phyloP scores from a whole-genome alignment of 2,113 vertebrate genomes.

The Trematocara macrostoma region DNA sequence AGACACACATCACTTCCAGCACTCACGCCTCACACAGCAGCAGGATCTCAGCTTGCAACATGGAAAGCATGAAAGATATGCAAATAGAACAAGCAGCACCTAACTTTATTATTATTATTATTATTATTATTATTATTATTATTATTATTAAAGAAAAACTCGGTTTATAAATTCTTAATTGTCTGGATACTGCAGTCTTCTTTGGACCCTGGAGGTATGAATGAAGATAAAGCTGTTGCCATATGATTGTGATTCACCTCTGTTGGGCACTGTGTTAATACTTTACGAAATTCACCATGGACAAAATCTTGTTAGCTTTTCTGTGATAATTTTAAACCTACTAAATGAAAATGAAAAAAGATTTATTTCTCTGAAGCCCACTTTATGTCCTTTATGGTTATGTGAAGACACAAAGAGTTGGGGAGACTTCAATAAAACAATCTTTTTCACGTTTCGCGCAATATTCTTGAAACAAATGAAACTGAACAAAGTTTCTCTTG shows the following conservation, averaged over 20 bases:
- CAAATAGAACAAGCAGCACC: background rate
- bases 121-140: background rate
- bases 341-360: conserved; percentile 9
- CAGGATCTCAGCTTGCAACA: conserved; percentile 56
- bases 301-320: background rate
- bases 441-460: background rate
- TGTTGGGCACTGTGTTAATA: background rate
- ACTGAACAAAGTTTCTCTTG: background rate
- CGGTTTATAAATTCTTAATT: background rate
- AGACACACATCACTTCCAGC: conserved; percentile 14
- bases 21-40: conserved; percentile 27
- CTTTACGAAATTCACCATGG: background rate
- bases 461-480: background rate
- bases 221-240: background rate
- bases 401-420: background rate
- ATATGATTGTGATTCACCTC: background rate
- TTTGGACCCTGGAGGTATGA: background rate
- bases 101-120: background rate
- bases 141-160: background rate
- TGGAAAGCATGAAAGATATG: conserved; percentile 58
- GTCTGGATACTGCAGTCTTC: background rate
- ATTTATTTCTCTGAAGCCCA: background rate
- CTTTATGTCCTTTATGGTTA: background rate
- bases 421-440: background rate
- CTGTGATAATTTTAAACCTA: background rate